Percentiles rank a stretch among this genome's conserved stretches.
Evolutionary conservation across 2,888 invertebrate species (phyloP).

Genomic region (Globia sparganii): DNA sequence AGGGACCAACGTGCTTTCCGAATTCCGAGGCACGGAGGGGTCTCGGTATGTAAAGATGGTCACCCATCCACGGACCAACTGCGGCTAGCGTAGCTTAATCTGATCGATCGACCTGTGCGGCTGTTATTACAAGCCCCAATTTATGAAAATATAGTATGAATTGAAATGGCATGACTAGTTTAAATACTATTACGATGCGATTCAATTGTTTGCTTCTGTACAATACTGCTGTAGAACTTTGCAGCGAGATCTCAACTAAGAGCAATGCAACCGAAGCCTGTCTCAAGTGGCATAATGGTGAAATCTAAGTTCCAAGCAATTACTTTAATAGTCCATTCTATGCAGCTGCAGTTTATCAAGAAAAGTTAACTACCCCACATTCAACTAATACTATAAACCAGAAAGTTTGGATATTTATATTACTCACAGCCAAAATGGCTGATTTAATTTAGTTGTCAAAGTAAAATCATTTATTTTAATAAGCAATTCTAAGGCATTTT

Average conservation of each 20-base stretch:
- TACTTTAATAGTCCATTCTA: constrained; percentile 13
- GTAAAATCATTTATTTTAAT: too few relatives aligned
- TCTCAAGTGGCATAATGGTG: constrained; percentile 12
- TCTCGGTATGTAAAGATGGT: too few relatives aligned
- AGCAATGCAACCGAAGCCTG: background rate
- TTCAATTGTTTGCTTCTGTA: background rate
- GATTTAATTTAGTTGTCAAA: too few relatives aligned
- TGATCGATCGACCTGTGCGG: too few relatives aligned
- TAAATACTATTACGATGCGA: background rate
- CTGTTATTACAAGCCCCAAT: too few relatives aligned
- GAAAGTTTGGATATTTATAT: background rate
- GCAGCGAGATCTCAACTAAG: background rate
- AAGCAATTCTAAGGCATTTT: too few relatives aligned
- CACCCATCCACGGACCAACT: too few relatives aligned
- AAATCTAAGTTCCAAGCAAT: constrained; percentile 27
- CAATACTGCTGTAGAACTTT: constrained; percentile 9
- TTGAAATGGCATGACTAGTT: background rate
- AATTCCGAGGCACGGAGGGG: too few relatives aligned
- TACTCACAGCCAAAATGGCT: background rate
- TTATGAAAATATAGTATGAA: background rate
- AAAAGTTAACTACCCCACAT: background rate
- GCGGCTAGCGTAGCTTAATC: too few relatives aligned
- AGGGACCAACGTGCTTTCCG: too few relatives aligned
- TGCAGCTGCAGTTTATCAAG: background rate
- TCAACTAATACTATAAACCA: background rate